A percentile compares a stretch with the other conserved stretches of the same genome.
Evolutionary conservation across 2,888 invertebrate genomes (phyloP).

Genomic region (Ophion ventricosus): DNA sequence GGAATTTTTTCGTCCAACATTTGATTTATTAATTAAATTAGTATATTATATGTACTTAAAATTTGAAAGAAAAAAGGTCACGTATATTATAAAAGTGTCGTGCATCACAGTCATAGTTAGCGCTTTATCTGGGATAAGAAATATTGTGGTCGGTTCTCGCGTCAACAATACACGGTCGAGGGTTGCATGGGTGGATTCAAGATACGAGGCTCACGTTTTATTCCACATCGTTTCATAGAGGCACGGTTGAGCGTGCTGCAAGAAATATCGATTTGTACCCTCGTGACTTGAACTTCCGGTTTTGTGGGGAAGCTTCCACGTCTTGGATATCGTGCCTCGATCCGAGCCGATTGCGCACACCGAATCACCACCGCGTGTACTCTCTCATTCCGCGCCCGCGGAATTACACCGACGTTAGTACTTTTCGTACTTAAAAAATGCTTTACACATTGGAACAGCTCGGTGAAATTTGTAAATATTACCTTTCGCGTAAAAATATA

Average conservation of each 20-base stretch:
- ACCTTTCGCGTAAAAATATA: neutral
- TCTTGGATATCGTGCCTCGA: conserved; percentile 55
- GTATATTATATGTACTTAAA: no score
- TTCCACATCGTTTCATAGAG: conserved; percentile 50
- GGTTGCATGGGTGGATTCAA: neutral
- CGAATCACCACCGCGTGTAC: conserved; percentile 16
- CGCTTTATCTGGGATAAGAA: conserved; percentile 30
- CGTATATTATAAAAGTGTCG: conserved; percentile 5
- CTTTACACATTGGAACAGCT: conserved; percentile 12
- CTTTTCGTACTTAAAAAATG: conserved; percentile 18
- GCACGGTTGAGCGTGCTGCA: conserved; percentile 69
- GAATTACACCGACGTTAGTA: conserved; percentile 32
- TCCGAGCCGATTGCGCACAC: conserved; percentile 56
- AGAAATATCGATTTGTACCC: conserved; percentile 71
- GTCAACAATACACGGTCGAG: neutral
- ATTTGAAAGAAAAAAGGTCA: neutral
- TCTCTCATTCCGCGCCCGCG: conserved; percentile 42
- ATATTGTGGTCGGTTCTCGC: conserved; percentile 29
- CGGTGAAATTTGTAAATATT: conserved; percentile 13
- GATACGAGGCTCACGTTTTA: conserved; percentile 40
- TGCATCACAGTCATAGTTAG: conserved; percentile 1
- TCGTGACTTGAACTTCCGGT: conserved; percentile 62
- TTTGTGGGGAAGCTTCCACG: conserved; percentile 53
- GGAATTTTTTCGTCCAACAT: neutral
- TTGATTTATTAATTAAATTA: neutral